phyloP scores from a whole-genome alignment of 1,140 invertebrate genomes.

The Aphelenchoides besseyi region DNA sequence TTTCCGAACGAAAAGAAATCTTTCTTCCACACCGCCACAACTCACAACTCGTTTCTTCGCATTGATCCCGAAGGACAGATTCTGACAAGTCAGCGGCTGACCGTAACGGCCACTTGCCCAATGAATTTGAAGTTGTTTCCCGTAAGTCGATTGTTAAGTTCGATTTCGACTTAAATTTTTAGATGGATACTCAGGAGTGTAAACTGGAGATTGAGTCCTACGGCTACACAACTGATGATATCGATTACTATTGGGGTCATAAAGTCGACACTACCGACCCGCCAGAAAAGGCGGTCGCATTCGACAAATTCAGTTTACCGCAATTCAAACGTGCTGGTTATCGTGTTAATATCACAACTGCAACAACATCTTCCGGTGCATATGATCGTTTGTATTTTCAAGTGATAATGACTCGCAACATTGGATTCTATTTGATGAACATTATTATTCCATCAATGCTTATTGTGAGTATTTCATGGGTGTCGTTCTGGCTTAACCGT shows the following conservation, averaged over 20 bases:
- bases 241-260: constrained; percentile 28
- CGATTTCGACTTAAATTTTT: neutral
- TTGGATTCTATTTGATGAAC: constrained; percentile 98
- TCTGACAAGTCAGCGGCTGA: constrained; percentile 69
- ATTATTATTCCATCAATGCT: constrained; percentile 97
- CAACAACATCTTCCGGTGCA: constrained; percentile 55
- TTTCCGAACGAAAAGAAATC: constrained; percentile 96
- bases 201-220: constrained; percentile 66
- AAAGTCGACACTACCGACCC: constrained; percentile 14
- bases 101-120: constrained; percentile 92
- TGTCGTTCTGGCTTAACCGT: constrained; percentile 68
- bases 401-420: constrained; percentile 93
- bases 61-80: constrained; percentile 64
- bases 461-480: constrained; percentile 98
- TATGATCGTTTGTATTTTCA: constrained; percentile 65
- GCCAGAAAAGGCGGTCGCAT: constrained; percentile 46
- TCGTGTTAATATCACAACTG: constrained; percentile 55
- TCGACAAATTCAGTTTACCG: constrained; percentile 52
- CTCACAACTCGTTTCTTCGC: constrained; percentile 70
- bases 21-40: constrained; percentile 94
- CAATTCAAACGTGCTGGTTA: constrained; percentile 55
- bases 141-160: constrained; percentile 75
- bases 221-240: constrained; percentile 51
- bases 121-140: constrained; percentile 95
- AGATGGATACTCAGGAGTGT: constrained; percentile 58